Evolutionary conservation across 1,140 invertebrate species (phyloP), one percentile per base, ranked within the genome.

Genomic region (Microvelia longipes): DNA sequence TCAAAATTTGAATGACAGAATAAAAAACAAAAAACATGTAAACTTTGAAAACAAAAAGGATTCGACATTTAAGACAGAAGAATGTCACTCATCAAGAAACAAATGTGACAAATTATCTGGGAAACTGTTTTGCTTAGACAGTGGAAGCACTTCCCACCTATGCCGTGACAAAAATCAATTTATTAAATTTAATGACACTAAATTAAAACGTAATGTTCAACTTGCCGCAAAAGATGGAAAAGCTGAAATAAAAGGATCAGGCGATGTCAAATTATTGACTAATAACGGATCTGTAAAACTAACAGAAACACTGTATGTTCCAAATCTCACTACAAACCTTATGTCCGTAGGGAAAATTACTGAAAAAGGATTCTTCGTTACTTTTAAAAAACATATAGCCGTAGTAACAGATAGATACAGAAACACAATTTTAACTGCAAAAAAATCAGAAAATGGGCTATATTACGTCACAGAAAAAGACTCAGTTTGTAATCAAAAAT

Each of bases 91-190:
- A 11, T 50, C 35, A 11, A 5, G 28, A 29, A 29, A 15, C 28
- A 29, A 19, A 19, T 2, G 5, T 27, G n/a, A n/a, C n/a, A n/a
- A n/a, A 25, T 27, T 25, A 2, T 11, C 15, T 27, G 14, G 15
- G 28, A 19, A 27, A 28, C 65, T 50, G 64, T 67, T 28, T 69
- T 65, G 24, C 78, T 83, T 84, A 80, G 77, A 83, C 82, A 29
- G 61, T 27, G 65, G 28, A 2, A 27, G 66, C 66, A 67, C 66
- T 19, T 67, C 66, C 11, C 66, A 67, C 28, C 15, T 67, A 5
- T 67, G 66, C 28, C n/a, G 15, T 2, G 30, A 68, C 25, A 13
- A 24, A 61, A 25, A 14, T 25, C 1, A 19, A 50, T 50, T 50
- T 50, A 5, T 61, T 2, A n/a, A n/a, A 2, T 14, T 28, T 60